Evolutionary conservation across 1,140 invertebrate species (phyloP).

Genomic region (Papilio helenus): DNA sequence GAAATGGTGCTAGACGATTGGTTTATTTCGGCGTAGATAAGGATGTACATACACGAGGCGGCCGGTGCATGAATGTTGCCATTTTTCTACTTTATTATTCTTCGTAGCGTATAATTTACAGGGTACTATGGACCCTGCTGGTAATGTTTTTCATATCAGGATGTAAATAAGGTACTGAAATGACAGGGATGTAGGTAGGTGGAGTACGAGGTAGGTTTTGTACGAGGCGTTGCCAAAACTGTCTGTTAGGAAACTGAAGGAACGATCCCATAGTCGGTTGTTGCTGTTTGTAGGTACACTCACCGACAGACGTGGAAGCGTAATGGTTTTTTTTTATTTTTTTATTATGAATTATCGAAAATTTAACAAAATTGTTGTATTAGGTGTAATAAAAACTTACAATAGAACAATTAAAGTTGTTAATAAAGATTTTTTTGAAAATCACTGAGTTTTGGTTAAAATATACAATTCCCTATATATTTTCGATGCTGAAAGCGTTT

Average conservation of each 20-base stretch:
- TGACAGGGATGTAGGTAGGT: conserved; percentile 75
- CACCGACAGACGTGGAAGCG: neutral
- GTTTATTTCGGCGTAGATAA: conserved; percentile 70
- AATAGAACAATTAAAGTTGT: too few species aligned
- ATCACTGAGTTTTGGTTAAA: too few species aligned
- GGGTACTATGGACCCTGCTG: conserved; percentile 63
- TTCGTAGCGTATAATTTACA: conserved; percentile 57
- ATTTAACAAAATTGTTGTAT: neutral
- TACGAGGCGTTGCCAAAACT: conserved; percentile 69
- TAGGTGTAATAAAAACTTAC: neutral
- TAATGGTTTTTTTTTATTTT: too few species aligned
- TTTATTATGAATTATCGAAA: neutral
- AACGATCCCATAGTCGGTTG: conserved; percentile 15
- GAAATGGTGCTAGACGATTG: conserved; percentile 79
- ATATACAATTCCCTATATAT: neutral
- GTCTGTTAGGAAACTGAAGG: conserved; percentile 57
- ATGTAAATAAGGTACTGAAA: conserved; percentile 72
- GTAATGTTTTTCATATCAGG: conserved; percentile 69
- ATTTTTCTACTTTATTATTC: conserved; percentile 48
- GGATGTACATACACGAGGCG: conserved; percentile 66
- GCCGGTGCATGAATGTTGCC: conserved; percentile 37
- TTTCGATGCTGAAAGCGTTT: conserved; percentile 12
- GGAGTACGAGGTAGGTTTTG: conserved; percentile 75
- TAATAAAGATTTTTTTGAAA: too few species aligned
- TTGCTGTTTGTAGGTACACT: conserved; percentile 4